Conservation (phyloP, 2,888 invertebrate genomes). For the Andrena minutula region DNA sequence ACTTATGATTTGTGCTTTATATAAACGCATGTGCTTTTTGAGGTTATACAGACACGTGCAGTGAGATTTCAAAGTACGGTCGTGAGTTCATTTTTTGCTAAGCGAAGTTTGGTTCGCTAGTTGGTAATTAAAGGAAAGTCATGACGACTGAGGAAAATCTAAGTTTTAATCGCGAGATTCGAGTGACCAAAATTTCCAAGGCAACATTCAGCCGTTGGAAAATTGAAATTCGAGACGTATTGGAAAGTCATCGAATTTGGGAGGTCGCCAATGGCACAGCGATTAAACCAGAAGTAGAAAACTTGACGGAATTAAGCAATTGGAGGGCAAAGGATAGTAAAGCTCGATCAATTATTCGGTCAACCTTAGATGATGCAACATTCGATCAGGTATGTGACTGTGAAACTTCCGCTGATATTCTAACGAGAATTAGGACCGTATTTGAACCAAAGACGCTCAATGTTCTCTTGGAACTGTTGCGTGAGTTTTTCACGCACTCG, state of each 20-base stretch:
- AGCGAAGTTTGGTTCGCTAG: too few relatives aligned
- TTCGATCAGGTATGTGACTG: slow-evolving; percentile 43
- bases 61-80: too few relatives aligned
- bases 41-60: too few relatives aligned
- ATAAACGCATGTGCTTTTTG: too few relatives aligned
- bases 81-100: too few relatives aligned
- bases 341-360: slow-evolving; percentile 29
- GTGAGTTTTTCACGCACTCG: slow-evolving; percentile 30
- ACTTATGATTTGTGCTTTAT: too few relatives aligned
- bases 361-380: neutral
- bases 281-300: slow-evolving; percentile 24
- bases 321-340: slow-evolving; percentile 45
- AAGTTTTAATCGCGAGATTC: neutral
- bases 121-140: too few relatives aligned
- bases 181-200: neutral
- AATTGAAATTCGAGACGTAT: slow-evolving; percentile 37
- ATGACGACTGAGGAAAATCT: too few relatives aligned
- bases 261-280: slow-evolving; percentile 19
- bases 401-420: slow-evolving; percentile 38
- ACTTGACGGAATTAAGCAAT: slow-evolving; percentile 32
- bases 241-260: slow-evolving; percentile 44
- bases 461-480: slow-evolving; percentile 29
- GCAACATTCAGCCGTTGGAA: slow-evolving; percentile 24
- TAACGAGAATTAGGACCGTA: slow-evolving; percentile 36
- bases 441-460: slow-evolving; percentile 44